Conservation (phyloP, 2,113 vertebrate species). For the Lepus timidus region DNA sequence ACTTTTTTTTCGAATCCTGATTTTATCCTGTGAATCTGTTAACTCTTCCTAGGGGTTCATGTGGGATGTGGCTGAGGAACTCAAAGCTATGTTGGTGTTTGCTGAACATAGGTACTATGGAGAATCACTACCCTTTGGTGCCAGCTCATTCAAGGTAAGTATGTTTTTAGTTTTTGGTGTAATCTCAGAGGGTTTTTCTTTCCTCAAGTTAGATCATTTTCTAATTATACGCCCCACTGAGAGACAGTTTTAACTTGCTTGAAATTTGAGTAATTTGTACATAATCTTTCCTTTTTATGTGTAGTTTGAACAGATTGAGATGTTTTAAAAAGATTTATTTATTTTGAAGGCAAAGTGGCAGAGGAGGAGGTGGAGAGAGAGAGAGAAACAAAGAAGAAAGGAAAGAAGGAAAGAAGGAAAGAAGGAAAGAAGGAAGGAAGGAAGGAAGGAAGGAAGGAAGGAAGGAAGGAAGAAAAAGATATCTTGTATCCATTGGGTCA, state of each 20-base stretch:
- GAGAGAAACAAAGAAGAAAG: too few species aligned
- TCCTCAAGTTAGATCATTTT: neutral
- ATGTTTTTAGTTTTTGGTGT: neutral
- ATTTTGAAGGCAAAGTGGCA: too few species aligned
- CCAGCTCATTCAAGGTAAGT: slow-evolving; percentile 93
- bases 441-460: too few species aligned
- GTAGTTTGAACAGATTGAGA: neutral
- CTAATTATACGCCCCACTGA: neutral
- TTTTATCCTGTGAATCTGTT: slow-evolving; percentile 48
- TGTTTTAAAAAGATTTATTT: neutral
- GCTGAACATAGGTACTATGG: slow-evolving; percentile 98
- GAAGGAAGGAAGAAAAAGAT: too few species aligned
- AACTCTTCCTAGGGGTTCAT: slow-evolving; percentile 93
- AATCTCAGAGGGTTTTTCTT: neutral
- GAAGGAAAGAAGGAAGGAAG: too few species aligned
- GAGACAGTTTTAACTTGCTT: slow-evolving; percentile 47
- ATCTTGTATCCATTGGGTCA: too few species aligned
- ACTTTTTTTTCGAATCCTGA: neutral
- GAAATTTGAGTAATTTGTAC: neutral
- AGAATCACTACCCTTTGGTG: slow-evolving; percentile 95
- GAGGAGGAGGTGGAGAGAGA: too few species aligned
- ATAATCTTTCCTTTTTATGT: neutral
- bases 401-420: too few species aligned
- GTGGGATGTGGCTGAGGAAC: slow-evolving; percentile 95
- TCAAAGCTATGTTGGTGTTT: slow-evolving; percentile 97